These are phyloP conservation scores for Neodiprion virginianus DNA, from an alignment of 1,140 invertebrate species.

Conservation along the genomic window DNA sequence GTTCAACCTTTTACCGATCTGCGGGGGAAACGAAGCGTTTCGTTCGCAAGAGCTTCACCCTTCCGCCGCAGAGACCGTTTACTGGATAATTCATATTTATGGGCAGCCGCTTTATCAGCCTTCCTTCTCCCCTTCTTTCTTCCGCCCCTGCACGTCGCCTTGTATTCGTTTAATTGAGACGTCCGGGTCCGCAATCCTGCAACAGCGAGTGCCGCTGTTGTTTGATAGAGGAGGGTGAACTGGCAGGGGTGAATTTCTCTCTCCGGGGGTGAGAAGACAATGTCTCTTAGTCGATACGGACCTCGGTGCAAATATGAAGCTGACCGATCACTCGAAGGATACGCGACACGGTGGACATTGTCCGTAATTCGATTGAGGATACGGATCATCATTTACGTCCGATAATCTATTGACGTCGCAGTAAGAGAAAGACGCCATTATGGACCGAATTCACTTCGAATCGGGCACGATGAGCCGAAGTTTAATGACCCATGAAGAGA, in stretches of 20 bases:
- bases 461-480: background rate
- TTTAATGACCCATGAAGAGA: background rate
- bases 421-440: too few species aligned
- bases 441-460: too few species aligned
- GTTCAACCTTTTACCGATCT: background rate
- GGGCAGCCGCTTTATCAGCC: conserved; percentile 58
- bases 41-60: too few species aligned
- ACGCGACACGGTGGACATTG: conserved; percentile 17
- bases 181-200: conserved; percentile 46
- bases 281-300: conserved; percentile 31
- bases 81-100: conserved; percentile 64
- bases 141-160: conserved; percentile 29
- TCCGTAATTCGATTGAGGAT: conserved; percentile 16
- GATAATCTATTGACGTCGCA: background rate
- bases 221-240: conserved; percentile 44
- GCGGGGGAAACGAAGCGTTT: too few species aligned
- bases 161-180: conserved; percentile 63
- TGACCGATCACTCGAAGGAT: conserved; percentile 27
- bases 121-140: conserved; percentile 36
- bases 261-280: conserved; percentile 47
- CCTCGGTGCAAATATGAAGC: conserved; percentile 17
- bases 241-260: conserved; percentile 54
- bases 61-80: conserved; percentile 48
- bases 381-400: background rate
- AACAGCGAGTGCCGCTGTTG: background rate